A percentile compares a stretch with the other conserved stretches of the same genome.
phyloP scores from a whole-genome alignment of 2,888 invertebrate species.

The Melinopterus prodromus region DNA sequence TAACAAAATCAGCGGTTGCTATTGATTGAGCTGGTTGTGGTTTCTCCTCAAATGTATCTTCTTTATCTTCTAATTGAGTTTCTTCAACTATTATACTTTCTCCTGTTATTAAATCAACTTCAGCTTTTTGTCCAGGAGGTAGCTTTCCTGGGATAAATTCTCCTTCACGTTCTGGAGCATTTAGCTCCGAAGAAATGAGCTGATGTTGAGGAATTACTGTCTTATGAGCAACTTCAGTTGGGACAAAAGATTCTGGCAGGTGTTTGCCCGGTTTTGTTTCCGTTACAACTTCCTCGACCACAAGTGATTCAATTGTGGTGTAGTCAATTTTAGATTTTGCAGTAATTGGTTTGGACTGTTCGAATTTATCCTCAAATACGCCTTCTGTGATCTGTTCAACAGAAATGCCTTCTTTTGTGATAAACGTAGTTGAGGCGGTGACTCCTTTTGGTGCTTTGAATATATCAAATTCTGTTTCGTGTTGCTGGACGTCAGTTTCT shows the following conservation, averaged over 20 bases:
- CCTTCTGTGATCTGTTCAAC: constrained; percentile 67
- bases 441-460: constrained; percentile 61
- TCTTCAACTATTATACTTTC: constrained; percentile 69
- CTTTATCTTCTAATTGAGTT: constrained; percentile 71
- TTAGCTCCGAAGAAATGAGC: constrained; percentile 69
- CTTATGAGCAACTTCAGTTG: constrained; percentile 77
- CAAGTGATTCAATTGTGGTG: constrained; percentile 69
- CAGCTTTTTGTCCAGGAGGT: constrained; percentile 70
- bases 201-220: constrained; percentile 73
- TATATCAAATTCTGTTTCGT: constrained; percentile 66
- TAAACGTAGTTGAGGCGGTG: constrained; percentile 66
- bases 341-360: constrained; percentile 61
- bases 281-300: constrained; percentile 73
- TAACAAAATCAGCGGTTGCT: constrained; percentile 63
- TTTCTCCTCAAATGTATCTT: constrained; percentile 64
- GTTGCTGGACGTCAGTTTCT: constrained; percentile 68
- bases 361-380: constrained; percentile 67
- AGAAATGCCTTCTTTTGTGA: constrained; percentile 70
- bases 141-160: constrained; percentile 66
- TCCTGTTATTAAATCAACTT: constrained; percentile 66
- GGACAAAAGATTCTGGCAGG: constrained; percentile 80
- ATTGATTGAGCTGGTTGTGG: constrained; percentile 58
- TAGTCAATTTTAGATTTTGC: constrained; percentile 70
- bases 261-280: constrained; percentile 80
- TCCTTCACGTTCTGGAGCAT: constrained; percentile 76